A percentile compares a stretch with the other conserved stretches of the same genome.
Conservation (phyloP, 2,797 vertebrate species). For the Pangasius sanitwongsei region DNA sequence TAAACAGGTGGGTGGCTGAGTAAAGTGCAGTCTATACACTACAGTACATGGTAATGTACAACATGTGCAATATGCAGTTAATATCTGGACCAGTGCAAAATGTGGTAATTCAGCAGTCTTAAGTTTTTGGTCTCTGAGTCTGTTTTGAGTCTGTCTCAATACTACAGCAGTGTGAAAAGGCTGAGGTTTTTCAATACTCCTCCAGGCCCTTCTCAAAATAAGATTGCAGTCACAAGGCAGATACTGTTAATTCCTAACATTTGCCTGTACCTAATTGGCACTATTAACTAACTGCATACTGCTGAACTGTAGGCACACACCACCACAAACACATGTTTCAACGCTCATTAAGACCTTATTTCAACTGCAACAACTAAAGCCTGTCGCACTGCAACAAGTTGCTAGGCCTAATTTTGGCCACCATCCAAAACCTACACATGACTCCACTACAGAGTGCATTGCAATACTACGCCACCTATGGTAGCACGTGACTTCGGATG, state of each 20-base stretch:
- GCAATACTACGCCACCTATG: background rate
- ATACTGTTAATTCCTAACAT: background rate
- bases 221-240: background rate
- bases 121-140: background rate
- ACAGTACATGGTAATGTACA: background rate
- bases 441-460: background rate
- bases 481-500: background rate
- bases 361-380: background rate
- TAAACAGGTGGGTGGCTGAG: background rate
- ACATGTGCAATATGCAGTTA: background rate
- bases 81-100: background rate
- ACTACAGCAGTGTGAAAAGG: background rate
- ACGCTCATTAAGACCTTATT: background rate
- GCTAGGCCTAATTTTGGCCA: background rate
- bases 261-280: background rate
- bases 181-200: background rate
- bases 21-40: background rate
- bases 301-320: background rate
- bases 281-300: background rate
- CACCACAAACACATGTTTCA: background rate
- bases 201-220: background rate
- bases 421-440: background rate
- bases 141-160: background rate
- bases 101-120: background rate
- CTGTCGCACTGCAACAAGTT: background rate